These are phyloP conservation scores for Pseudolaguvia tuberculata DNA, from an alignment of 2,113 vertebrate species.

Conservation along the genomic window DNA sequence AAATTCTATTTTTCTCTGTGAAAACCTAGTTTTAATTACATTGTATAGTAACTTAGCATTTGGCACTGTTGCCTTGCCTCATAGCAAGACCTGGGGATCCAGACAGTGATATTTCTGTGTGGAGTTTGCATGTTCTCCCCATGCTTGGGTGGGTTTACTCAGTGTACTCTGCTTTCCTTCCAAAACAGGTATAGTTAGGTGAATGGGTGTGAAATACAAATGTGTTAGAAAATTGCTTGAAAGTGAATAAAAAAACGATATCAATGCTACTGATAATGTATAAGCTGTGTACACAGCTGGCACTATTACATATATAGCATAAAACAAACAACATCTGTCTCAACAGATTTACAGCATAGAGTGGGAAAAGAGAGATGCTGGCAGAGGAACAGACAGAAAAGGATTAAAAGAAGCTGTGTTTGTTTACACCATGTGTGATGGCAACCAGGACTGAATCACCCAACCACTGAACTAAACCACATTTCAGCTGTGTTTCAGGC, in stretches of 20 bases:
- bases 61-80: too few relatives aligned
- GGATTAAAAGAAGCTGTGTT: conserved; percentile 3
- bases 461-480: conserved; percentile 11
- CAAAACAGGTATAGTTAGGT: too few relatives aligned
- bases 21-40: neutral
- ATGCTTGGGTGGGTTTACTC: too few relatives aligned
- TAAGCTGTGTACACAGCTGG: neutral
- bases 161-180: too few relatives aligned
- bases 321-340: conserved; percentile 7
- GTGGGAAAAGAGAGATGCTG: neutral
- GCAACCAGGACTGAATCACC: neutral
- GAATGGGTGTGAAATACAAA: too few relatives aligned
- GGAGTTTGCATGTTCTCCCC: too few relatives aligned
- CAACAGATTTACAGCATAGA: neutral
- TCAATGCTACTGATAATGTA: neutral
- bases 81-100: too few relatives aligned
- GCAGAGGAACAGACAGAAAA: neutral
- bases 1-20: neutral
- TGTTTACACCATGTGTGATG: neutral
- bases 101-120: too few relatives aligned
- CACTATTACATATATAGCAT: neutral
- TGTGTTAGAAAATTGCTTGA: too few relatives aligned
- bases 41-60: too few relatives aligned
- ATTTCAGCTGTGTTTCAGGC: neutral
- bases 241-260: neutral